These are phyloP conservation scores for Spodoptera picta DNA, from an alignment of 2,888 invertebrate species.

Conservation along the genomic window DNA sequence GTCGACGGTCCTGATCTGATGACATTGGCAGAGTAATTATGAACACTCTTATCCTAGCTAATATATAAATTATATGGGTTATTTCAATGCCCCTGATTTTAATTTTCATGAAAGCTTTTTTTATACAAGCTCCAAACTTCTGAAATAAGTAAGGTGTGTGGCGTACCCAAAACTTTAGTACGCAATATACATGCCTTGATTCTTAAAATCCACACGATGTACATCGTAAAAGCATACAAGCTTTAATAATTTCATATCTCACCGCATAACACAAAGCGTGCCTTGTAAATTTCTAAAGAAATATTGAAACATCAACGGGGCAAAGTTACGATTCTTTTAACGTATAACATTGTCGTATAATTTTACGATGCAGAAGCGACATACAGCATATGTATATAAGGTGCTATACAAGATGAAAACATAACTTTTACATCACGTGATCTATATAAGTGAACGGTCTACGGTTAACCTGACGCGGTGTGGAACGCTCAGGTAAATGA, in stretches of 20 bases:
- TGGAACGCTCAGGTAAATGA: constrained; percentile 33
- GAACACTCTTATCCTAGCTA: too few relatives aligned
- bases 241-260: constrained; percentile 46
- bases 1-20: too few relatives aligned
- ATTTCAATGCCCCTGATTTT: too few relatives aligned
- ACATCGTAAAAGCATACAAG: constrained; percentile 24
- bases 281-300: constrained; percentile 53
- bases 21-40: too few relatives aligned
- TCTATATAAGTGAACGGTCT: constrained; percentile 26
- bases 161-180: constrained; percentile 8
- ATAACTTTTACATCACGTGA: constrained; percentile 52
- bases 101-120: too few relatives aligned
- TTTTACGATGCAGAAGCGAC: constrained; percentile 64
- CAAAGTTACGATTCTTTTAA: constrained; percentile 64
- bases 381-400: constrained; percentile 57
- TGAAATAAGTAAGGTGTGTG: background rate
- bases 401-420: constrained; percentile 63
- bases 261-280: constrained; percentile 33
- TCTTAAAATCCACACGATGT: constrained; percentile 21
- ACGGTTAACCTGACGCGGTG: constrained; percentile 4
- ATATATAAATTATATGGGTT: too few relatives aligned
- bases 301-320: constrained; percentile 62
- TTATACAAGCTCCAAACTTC: too few relatives aligned
- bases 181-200: constrained; percentile 19
- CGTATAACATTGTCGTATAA: constrained; percentile 65